A percentile compares a stretch with the other conserved stretches of the same genome.
Evolutionary conservation across 2,888 invertebrate species (phyloP).

Genomic region (Beris morrisii): DNA sequence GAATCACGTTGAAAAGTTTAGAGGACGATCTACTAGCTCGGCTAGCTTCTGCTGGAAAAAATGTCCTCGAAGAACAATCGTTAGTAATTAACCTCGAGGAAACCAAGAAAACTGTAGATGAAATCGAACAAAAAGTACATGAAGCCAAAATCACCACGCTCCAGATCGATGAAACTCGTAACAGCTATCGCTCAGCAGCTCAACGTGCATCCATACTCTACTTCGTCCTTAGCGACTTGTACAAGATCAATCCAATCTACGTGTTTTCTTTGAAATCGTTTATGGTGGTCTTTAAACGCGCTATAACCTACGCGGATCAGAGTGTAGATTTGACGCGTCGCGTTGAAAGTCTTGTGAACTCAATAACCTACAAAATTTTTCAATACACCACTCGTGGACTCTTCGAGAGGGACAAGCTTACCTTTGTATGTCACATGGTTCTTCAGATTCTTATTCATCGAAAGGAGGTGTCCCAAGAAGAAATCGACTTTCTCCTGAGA

Average conservation of each 20-base stretch:
- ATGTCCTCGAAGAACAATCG: constrained; percentile 87
- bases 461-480: constrained; percentile 68
- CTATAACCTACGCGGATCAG: constrained; percentile 70
- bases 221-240: constrained; percentile 89
- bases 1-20: constrained; percentile 84
- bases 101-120: constrained; percentile 90
- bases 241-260: constrained; percentile 92
- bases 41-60: constrained; percentile 86
- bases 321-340: constrained; percentile 71
- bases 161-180: constrained; percentile 90
- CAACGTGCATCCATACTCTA: constrained; percentile 86
- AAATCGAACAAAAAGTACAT: constrained; percentile 82
- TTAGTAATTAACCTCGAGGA: constrained; percentile 90
- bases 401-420: constrained; percentile 90
- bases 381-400: constrained; percentile 88
- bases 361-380: constrained; percentile 84
- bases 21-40: constrained; percentile 89
- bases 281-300: constrained; percentile 87
- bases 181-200: constrained; percentile 84
- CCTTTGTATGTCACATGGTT: constrained; percentile 85
- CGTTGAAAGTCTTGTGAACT: constrained; percentile 78
- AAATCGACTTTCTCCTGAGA: constrained; percentile 86
- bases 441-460: constrained; percentile 62
- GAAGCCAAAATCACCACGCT: constrained; percentile 86
- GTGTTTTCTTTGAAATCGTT: constrained; percentile 95